Evolutionary conservation across 2,888 invertebrate genomes (phyloP).

Genomic region (Isoperla grammatica): DNA sequence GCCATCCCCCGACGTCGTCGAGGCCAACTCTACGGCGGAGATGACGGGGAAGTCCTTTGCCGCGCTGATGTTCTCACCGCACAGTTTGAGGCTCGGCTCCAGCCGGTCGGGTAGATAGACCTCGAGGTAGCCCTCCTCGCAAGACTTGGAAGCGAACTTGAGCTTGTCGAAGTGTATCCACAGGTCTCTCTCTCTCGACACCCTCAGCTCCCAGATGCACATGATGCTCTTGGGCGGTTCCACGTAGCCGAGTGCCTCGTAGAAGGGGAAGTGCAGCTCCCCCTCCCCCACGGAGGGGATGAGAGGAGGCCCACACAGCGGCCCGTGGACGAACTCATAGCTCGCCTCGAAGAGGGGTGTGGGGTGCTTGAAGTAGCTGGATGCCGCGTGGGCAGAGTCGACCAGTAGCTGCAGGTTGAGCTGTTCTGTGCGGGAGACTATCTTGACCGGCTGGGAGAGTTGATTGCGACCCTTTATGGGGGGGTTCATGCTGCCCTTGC

Average conservation of each 20-base stretch:
- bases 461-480: slow-evolving; percentile 48
- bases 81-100: slow-evolving; percentile 73
- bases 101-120: slow-evolving; percentile 67
- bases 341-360: slow-evolving; percentile 78
- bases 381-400: slow-evolving; percentile 77
- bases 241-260: slow-evolving; percentile 63
- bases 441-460: slow-evolving; percentile 52
- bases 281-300: slow-evolving; percentile 75
- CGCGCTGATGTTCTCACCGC: slow-evolving; percentile 79
- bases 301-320: slow-evolving; percentile 78
- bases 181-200: slow-evolving; percentile 76
- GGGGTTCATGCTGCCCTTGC: slow-evolving; percentile 52
- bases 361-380: slow-evolving; percentile 82
- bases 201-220: slow-evolving; percentile 77
- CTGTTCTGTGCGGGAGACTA: slow-evolving; percentile 74
- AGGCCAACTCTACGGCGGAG: slow-evolving; percentile 65
- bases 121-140: slow-evolving; percentile 81
- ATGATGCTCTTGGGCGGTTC: slow-evolving; percentile 47
- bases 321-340: slow-evolving; percentile 86
- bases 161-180: slow-evolving; percentile 79
- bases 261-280: slow-evolving; percentile 80
- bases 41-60: slow-evolving; percentile 74
- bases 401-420: slow-evolving; percentile 76
- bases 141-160: slow-evolving; percentile 73
- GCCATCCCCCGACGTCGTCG: slow-evolving; percentile 18